Evolutionary conservation across 2,888 invertebrate genomes (phyloP).

Genomic region (Lacanobia wlatinum): DNA sequence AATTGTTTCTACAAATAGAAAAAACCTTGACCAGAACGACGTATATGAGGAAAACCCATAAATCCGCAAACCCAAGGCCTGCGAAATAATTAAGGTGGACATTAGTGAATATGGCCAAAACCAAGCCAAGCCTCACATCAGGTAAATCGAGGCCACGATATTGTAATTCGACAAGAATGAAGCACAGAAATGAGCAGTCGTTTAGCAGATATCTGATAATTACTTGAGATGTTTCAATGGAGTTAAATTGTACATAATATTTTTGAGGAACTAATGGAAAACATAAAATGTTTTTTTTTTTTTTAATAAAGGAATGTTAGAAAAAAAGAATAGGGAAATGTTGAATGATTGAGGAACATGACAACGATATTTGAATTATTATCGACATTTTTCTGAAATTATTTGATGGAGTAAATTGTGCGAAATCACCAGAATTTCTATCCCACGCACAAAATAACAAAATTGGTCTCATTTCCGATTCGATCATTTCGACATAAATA

Average conservation of each 20-base stretch:
- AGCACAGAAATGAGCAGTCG: conserved; percentile 33
- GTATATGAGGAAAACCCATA: conserved; percentile 58
- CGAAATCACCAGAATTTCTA: neutral
- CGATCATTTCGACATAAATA: conserved; percentile 42
- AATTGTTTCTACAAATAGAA: conserved; percentile 24
- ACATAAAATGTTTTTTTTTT: too few species aligned
- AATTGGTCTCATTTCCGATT: conserved; percentile 34
- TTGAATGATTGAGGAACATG: neutral
- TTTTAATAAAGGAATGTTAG: too few species aligned
- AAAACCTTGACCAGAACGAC: conserved; percentile 42
- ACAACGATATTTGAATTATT: too few species aligned
- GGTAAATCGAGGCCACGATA: conserved; percentile 62
- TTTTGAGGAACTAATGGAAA: neutral
- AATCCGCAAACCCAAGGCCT: conserved; percentile 59
- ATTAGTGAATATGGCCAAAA: conserved; percentile 59
- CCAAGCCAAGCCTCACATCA: conserved; percentile 56
- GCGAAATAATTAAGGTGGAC: conserved; percentile 57
- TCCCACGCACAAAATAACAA: conserved; percentile 13
- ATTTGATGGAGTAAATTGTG: conserved; percentile 6
- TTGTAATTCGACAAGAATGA: conserved; percentile 41
- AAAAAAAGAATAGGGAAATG: neutral
- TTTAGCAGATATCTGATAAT: conserved; percentile 39
- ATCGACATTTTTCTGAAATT: neutral
- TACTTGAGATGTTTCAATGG: conserved; percentile 16
- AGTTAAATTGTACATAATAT: neutral